Base-by-base conservation (phyloP, 2,888 invertebrate species). In the Carpatolechia fugitivella region DNA sequence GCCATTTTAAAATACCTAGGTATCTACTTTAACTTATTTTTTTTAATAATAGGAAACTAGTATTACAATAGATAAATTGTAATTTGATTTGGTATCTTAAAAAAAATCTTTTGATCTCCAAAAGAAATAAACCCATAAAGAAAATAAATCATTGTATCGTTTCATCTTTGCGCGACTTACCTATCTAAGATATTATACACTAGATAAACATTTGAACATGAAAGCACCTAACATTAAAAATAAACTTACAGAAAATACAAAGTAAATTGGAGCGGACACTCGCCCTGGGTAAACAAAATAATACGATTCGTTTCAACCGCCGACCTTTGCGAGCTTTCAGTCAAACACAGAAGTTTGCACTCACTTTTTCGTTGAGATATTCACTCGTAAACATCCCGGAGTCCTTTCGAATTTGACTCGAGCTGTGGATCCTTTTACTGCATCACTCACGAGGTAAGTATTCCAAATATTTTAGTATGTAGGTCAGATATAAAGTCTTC, bases 231-330 rank as follows among this genome's bases (percentile, higher is more conserved):
- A 30, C 29, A 35, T 30, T 29, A 47, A 52, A 51, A 56, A 44
- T 31, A 51, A 31, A 52, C 35, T 53, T 29, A 36, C 11, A 40
- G 35, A 44, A 31, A 8, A 54, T 20, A 40, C 18, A 18, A 13
- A 46, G 24, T 52, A 65, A 67, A 67, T 65, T 63, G 60, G 60
- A 64, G 61, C 56, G 57, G 63, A 59, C 57, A 59, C 61, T 55
- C 54, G 49, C 49, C 47, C 16, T 51, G n/a, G 54, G 58, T 60
- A 66, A 64, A 68, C 65, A 63, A 59, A 64, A 58, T 71, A 72
- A 75, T 58, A 60, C 65, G 64, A 72, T 74, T 70, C 35, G 33
- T 33, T 69, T 68, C 67, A 66, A 65, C 66, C 64, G 57, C 60
- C 58, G 56, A 56, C 59, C 53, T 52, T 57, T 36, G 35, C 31